Percentiles rank a stretch among this genome's conserved stretches.
These are phyloP conservation scores for Icerya purchasi DNA, from an alignment of 2,888 invertebrate species.

Conservation along the genomic window DNA sequence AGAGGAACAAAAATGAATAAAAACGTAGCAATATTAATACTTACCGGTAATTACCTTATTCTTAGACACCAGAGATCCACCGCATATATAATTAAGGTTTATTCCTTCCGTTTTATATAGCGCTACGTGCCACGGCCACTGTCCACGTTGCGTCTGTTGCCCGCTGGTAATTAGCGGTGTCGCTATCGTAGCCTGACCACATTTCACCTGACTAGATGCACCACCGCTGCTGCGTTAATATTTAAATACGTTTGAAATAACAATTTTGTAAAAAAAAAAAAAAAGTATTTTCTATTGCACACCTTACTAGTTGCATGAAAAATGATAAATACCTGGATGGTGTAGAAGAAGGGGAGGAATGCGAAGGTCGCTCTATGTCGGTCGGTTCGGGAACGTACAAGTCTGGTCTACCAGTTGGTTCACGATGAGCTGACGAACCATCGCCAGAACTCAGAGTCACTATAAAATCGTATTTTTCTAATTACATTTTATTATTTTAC, in stretches of 20 bases:
- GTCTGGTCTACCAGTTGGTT: constrained; percentile 2
- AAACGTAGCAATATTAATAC: no score
- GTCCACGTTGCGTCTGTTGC: constrained; percentile 34
- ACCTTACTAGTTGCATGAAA: no score
- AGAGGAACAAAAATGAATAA: no score
- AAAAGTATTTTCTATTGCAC: no score
- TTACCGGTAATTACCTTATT: constrained; percentile 32
- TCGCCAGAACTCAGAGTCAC: neutral
- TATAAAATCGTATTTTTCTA: no score
- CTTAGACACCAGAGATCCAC: constrained; percentile 36
- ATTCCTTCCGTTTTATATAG: constrained; percentile 32
- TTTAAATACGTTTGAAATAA: no score
- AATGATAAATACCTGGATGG: neutral
- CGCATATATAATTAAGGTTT: constrained; percentile 36
- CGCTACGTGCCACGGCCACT: constrained; percentile 47
- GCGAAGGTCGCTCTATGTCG: constrained; percentile 3
- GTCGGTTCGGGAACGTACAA: constrained; percentile 1
- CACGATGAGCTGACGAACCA: neutral
- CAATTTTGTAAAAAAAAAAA: no score
- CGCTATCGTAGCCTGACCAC: constrained; percentile 20
- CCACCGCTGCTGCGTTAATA: neutral
- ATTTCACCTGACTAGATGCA: neutral
- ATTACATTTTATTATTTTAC: no score
- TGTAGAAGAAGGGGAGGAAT: neutral
- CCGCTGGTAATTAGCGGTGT: constrained; percentile 37